Evolutionary conservation across 2,888 invertebrate genomes (phyloP), one percentile per base, ranked within the genome.

Genomic region (Lasius platythorax): DNA sequence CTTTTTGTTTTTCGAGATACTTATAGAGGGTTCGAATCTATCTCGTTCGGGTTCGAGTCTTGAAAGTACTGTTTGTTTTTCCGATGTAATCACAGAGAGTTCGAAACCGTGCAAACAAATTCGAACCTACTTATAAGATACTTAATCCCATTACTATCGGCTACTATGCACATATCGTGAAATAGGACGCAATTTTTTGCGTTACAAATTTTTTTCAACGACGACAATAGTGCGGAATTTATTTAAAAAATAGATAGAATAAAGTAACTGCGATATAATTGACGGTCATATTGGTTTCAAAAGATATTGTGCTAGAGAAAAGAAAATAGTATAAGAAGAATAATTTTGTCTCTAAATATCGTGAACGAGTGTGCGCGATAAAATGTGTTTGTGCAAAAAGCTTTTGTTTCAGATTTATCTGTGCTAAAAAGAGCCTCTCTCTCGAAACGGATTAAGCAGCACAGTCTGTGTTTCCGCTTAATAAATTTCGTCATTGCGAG

Each of bases 401-500:
- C 37, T 75, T 75, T 63, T 43, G 28, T 61, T 63, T n/a, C 12
- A 61, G 74, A 46, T 63, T 63, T 74, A 33, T n/a, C 28, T 15
- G 12, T 33, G 50, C 64, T 50, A 75, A 75, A 75, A 75, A 50
- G 50, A 37, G 23, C 9, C 33, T 37, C 9, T 37, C 37, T 4
- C 37, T 4, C 33, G 9, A 63, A 64, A 46, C 18, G 6, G 3
- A 64, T 75, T 64, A 75, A 64, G 23, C 58, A 79, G 11, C n/a
- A n/a, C 30, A 6, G 28, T 43, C n/a, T 11, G 46, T 15, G 46
- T 63, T 68, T 72, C 58, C 73, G 79, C 30, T 76, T 76, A 76
- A 76, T 76, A 76, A 76, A 64, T 75, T 75, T 76, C 8, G 40
- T 82, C 66, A 56, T 82, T 67, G 56, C 40, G 15, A 12, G 66